These are phyloP conservation scores for Salpingus planirostris DNA, from an alignment of 2,888 invertebrate species.

Conservation along the genomic window DNA sequence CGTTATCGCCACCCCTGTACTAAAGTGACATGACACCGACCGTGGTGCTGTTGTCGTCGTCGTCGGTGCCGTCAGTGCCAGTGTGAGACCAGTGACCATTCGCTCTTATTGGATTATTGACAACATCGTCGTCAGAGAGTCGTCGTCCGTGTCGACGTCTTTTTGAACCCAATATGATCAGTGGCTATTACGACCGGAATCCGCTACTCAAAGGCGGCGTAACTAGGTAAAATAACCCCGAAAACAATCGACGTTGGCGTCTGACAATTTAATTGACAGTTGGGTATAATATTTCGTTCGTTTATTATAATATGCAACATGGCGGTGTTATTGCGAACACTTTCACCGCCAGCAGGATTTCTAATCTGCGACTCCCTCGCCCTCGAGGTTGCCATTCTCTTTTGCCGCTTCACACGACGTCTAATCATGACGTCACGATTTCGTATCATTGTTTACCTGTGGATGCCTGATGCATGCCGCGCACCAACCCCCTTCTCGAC, in stretches of 20 bases:
- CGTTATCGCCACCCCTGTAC: conserved; percentile 11
- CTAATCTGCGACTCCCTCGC: conserved; percentile 25
- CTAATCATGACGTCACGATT: not conserved
- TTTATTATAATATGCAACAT: conserved; percentile 25
- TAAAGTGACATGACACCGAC: not conserved
- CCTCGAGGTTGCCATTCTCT: conserved; percentile 19
- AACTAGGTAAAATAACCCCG: conserved; percentile 51
- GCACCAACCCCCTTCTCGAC: no score
- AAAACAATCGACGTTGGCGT: no score
- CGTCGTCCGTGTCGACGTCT: no score
- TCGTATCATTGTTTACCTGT: no score
- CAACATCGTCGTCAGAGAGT: no score
- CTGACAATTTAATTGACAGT: no score
- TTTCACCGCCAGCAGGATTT: conserved; percentile 31
- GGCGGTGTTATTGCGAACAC: conserved; percentile 30
- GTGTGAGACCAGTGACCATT: conserved; percentile 11
- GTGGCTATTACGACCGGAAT: conserved; percentile 50
- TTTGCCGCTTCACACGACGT: conserved; percentile 21
- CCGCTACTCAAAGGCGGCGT: conserved; percentile 51
- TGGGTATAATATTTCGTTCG: no score
- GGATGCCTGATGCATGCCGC: no score
- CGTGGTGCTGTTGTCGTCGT: conserved; percentile 4
- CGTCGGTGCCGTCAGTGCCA: conserved; percentile 4
- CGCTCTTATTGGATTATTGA: no score
- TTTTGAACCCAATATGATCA: conserved; percentile 43